phyloP scores from a whole-genome alignment of 2,113 vertebrate genomes.

The Gasterosteus nipponicus region DNA sequence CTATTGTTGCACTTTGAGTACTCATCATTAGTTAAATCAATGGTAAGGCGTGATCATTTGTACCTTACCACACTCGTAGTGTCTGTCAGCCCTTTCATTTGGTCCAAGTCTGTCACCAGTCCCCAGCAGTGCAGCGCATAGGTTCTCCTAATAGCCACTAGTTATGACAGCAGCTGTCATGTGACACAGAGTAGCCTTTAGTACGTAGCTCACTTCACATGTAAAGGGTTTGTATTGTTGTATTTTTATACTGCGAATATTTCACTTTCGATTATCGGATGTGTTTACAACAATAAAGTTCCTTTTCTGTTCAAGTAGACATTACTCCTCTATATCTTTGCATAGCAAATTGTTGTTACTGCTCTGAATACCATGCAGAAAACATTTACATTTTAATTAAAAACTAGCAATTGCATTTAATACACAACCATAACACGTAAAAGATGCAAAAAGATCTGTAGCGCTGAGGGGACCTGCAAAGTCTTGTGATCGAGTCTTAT shows the following conservation, averaged over 20 bases:
- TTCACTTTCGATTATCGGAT: neutral
- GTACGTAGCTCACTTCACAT: constrained; percentile 1
- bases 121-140: constrained; percentile 51
- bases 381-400: neutral
- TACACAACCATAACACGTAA: constrained; percentile 9
- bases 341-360: neutral
- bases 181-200: constrained; percentile 47
- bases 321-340: neutral
- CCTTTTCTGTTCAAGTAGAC: neutral
- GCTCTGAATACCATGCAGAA: neutral
- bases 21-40: constrained; percentile 85
- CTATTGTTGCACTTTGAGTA: constrained; percentile 83
- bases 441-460: constrained; percentile 13
- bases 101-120: constrained; percentile 75
- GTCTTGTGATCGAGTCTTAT: neutral
- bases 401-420: neutral
- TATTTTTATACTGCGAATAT: constrained; percentile 1
- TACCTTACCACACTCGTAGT: constrained; percentile 66
- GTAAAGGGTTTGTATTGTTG: neutral
- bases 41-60: constrained; percentile 80
- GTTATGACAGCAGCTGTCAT: constrained; percentile 60
- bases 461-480: constrained; percentile 3
- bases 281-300: neutral
- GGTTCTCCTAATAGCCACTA: constrained; percentile 55
- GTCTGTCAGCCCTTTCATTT: constrained; percentile 75